phyloP scores from a whole-genome alignment of 1,140 invertebrate species.

The Gryllus bimaculatus region DNA sequence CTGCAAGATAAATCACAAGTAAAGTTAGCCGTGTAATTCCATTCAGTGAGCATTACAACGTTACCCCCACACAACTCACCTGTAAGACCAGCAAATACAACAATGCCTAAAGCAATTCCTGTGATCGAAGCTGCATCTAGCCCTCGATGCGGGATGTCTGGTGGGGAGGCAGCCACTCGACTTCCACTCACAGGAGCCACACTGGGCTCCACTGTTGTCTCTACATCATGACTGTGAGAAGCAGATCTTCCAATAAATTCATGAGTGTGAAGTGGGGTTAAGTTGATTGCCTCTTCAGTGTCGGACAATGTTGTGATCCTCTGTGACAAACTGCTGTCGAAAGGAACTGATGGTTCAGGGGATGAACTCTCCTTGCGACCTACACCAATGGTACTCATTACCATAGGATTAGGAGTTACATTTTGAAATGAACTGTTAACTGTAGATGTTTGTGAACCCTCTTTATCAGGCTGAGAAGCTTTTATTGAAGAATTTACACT shows the following conservation, averaged over 20 bases:
- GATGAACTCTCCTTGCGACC: background rate
- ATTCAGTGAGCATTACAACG: background rate
- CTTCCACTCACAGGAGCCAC: background rate
- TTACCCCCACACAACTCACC: background rate
- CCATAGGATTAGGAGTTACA: too few species aligned
- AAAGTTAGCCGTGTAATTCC: background rate
- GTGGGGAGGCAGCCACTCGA: background rate
- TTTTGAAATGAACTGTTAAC: too few species aligned
- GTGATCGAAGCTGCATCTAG: slow-evolving; percentile 13
- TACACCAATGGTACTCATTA: too few species aligned
- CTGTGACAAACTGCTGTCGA: background rate
- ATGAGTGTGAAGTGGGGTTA: background rate
- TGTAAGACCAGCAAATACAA: slow-evolving; percentile 13
- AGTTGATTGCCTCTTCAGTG: background rate
- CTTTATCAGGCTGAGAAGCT: background rate
- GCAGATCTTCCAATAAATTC: background rate
- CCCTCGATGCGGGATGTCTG: background rate
- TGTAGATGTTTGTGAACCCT: too few species aligned
- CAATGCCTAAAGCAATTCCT: slow-evolving; percentile 15
- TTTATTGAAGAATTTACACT: background rate
- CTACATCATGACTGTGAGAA: background rate
- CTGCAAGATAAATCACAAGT: slow-evolving; percentile 9
- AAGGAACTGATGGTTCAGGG: background rate
- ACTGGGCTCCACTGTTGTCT: background rate
- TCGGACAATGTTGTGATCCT: background rate